Conservation (phyloP, 2,888 invertebrate genomes). For the Lutraria lutraria region DNA sequence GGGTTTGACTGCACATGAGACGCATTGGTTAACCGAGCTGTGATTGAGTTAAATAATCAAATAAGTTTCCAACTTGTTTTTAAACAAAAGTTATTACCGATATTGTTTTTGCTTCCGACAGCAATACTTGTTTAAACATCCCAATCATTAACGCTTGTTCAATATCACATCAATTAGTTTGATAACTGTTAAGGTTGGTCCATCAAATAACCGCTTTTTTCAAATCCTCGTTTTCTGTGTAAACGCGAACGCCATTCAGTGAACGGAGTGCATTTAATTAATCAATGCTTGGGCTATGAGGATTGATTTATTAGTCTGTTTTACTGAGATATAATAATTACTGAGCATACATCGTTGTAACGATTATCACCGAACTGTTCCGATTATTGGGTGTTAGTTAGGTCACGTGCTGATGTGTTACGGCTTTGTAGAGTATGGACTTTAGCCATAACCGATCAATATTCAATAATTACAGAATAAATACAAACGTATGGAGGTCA, state of each 20-base stretch:
- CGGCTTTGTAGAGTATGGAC: not conserved
- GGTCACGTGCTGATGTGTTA: not conserved
- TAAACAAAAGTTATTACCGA: no score
- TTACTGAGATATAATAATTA: slow-evolving; percentile 12
- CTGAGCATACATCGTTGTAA: slow-evolving; percentile 9
- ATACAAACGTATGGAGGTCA: slow-evolving; percentile 48
- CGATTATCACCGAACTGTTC: slow-evolving; percentile 15
- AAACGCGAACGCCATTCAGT: not conserved
- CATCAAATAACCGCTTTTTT: not conserved
- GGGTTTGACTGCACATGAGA: no score
- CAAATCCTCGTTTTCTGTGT: not conserved
- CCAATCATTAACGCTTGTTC: no score
- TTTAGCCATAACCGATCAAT: slow-evolving; percentile 43
- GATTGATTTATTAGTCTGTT: slow-evolving; percentile 14
- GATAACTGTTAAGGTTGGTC: not conserved
- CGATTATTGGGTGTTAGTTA: slow-evolving; percentile 8
- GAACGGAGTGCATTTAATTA: not conserved
- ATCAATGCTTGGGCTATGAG: not conserved
- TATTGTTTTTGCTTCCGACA: no score
- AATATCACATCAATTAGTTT: no score
- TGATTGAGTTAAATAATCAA: no score
- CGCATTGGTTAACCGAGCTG: no score
- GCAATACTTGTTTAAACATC: no score
- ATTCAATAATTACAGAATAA: slow-evolving; percentile 58
- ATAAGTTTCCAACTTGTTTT: no score